Base-by-base conservation (phyloP, 1,140 invertebrate genomes). In the Homalodisca vitripennis region DNA sequence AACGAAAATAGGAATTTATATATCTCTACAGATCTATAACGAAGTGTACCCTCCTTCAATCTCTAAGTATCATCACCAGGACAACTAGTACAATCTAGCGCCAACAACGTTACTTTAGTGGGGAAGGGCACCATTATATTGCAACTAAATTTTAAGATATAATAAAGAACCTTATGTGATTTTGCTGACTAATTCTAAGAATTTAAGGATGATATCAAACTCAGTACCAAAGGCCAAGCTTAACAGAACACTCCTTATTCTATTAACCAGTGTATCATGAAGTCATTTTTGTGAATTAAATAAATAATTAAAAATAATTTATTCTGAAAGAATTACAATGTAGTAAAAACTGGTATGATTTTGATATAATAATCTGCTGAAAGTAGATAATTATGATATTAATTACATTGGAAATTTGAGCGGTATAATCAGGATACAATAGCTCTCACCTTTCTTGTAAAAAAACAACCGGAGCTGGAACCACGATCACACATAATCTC, bases 401-500 rank as follows among this genome's bases (percentile, higher is more conserved):
- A 10, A 41, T 41, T 41, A 10, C 17, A 41, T 17, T 41, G 34
- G 6, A 41, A 41, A 10, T 41, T 17, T 10, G 34, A 41, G 6
- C 34, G 34, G 17, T 41, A 41, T 41, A 62, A 62, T 14, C n/a
- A 24, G 57, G 26, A 53, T 6, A 47, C 64, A 26, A 51, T 66
- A 66, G 51, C 47, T 24, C 67, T 68, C 57, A 75, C 75, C 74
- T 75, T 75, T 68, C 73, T 71, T 30, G 74, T 74, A 64, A 76
- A 76, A 66, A 76, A 76, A 69, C 75, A 76, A 66, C 75, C 75
- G 12, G 75, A 75, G 46, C 73, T 73, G 29, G 72, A 66, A 47
- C 71, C 72, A 22, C 68, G 70, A 72, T 75, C 74, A 67, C 74
- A 75, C 74, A 75, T 75, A 20, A 14, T 60, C 26, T 30, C 29